Evolutionary conservation across 1,140 invertebrate species (phyloP), one percentile per base, ranked within the genome.

Genomic region (Paracyclopina nana): DNA sequence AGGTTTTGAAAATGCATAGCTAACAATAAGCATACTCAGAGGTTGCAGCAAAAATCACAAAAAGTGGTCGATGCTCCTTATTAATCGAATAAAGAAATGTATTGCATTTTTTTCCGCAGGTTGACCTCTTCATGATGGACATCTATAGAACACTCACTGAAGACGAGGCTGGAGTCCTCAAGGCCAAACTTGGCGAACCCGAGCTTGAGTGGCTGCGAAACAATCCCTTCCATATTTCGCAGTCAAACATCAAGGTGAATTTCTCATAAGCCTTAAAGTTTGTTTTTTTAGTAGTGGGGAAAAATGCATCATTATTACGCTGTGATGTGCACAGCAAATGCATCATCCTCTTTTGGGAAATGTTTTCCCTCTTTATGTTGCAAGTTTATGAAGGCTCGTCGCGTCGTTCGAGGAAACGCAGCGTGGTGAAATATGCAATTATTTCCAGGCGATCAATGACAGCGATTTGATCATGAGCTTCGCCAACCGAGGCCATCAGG

Each of bases 401-500:
- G 8, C 20, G 14, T 31, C 14, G 29, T 31, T 31, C 29, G 14
- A 31, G 29, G 14, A 9, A n/a, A n/a, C n/a, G n/a, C n/a, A n/a
- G n/a, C n/a, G n/a, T n/a, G n/a, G n/a, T 31, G 9, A 9, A 14
- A 31, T 9, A 9, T 31, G 9, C 29, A 38, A 16, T 28, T 30
- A n/a, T 48, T 29, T 28, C 27, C 4, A 48, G 46, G 46, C 46
- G 8, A 48, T 48, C n/a, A 48, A 48, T 14, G 46, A 48, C 12
- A 48, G 46, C 29, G 46, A 48, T 48, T 27, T 48, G 3, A 48
- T 48, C 27, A 48, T 48, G 46, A 48, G 46, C 46, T 48, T 48
- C 29, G 46, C 27, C 11, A 48, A 48, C 27, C 27, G 27, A 2
- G 46, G 46, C 28, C 46, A 48, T 28, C 46, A 48, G 22, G 46